Evolutionary conservation across 2,113 vertebrate genomes (phyloP).

Genomic region (Festucalex cinctus): DNA sequence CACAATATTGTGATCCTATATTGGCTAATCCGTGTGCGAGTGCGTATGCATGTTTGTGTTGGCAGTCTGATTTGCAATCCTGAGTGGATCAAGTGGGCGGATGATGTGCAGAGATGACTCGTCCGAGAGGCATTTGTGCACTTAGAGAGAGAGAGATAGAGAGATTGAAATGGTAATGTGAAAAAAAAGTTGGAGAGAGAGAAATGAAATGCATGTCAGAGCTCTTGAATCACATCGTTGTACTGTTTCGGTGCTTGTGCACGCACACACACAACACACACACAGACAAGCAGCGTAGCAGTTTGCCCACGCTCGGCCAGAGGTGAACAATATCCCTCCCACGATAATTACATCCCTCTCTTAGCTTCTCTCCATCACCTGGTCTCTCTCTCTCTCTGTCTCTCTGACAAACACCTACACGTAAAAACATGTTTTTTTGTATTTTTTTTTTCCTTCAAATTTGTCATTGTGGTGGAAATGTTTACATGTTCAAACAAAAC

Average conservation of each 20-base stretch:
- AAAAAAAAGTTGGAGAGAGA: conserved; percentile 44
- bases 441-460: conserved; percentile 3
- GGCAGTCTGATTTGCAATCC: conserved; percentile 65
- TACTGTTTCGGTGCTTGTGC: conserved; percentile 30
- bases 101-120: conserved; percentile 62
- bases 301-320: conserved; percentile 55
- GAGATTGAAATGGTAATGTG: conserved; percentile 30
- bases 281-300: conserved; percentile 27
- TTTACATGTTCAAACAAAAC: background rate
- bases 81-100: conserved; percentile 65
- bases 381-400: conserved; percentile 28
- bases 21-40: background rate
- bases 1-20: background rate
- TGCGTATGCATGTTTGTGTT: conserved; percentile 35
- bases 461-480: background rate
- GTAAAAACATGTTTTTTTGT: conserved; percentile 39
- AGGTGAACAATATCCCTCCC: conserved; percentile 61
- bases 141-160: conserved; percentile 32
- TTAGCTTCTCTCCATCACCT: conserved; percentile 33
- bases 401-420: conserved; percentile 55
- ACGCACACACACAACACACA: conserved; percentile 14
- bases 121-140: conserved; percentile 49
- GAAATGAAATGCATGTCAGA: conserved; percentile 44
- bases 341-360: conserved; percentile 62
- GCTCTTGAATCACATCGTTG: conserved; percentile 47